Evolutionary conservation across 2,888 invertebrate genomes (phyloP).

Genomic region (Dysmachus trigonus): DNA sequence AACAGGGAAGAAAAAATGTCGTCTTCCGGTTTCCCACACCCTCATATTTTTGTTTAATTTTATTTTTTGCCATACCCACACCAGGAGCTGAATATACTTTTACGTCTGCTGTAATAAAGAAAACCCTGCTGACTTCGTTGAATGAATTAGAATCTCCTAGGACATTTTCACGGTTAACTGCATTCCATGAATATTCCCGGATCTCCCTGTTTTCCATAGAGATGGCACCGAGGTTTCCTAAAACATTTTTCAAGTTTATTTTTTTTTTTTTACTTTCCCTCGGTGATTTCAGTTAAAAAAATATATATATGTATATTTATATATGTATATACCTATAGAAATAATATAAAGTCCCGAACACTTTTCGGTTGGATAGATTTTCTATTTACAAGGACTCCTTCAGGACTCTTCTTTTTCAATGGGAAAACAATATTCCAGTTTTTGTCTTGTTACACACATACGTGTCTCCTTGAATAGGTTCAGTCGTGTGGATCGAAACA

Average conservation of each 20-base stretch:
- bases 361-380: neutral
- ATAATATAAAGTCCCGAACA: neutral
- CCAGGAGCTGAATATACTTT: neutral
- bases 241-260: neutral
- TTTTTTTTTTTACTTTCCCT: neutral
- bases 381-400: constrained; percentile 5
- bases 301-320: no score
- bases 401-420: neutral
- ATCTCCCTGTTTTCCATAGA: neutral
- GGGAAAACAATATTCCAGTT: neutral
- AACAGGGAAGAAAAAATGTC: neutral
- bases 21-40: neutral
- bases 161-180: constrained; percentile 42
- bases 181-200: constrained; percentile 30
- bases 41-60: constrained; percentile 8
- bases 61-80: neutral
- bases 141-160: constrained; percentile 33
- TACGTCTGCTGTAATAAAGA: constrained; percentile 9
- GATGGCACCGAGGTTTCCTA: neutral
- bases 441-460: neutral
- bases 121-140: constrained; percentile 29
- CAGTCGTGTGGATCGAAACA: neutral
- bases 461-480: neutral
- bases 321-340: no score
- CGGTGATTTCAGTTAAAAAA: neutral